Conservation (phyloP, 2,113 vertebrate genomes). For the Oriolus oriolus region DNA sequence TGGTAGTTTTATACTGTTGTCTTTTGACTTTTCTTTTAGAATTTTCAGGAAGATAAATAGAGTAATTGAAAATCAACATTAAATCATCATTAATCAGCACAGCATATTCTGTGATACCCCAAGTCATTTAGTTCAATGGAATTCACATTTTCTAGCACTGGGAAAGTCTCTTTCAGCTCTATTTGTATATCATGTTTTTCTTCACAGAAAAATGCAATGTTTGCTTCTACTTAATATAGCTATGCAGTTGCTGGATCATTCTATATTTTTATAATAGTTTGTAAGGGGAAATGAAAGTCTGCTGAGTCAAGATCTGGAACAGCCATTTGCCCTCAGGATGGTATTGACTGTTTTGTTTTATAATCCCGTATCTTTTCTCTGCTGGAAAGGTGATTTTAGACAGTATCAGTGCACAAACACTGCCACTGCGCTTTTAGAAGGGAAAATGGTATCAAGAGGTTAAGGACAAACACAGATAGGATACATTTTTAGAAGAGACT, state of each 20-base stretch:
- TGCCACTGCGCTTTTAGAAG: not conserved
- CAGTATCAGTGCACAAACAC: not conserved
- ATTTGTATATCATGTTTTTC: not conserved
- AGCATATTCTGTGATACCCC: not conserved
- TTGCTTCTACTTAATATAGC: not conserved
- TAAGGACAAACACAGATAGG: not conserved
- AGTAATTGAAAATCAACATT: not conserved
- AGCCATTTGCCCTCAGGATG: not conserved
- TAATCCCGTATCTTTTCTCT: not conserved
- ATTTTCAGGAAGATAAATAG: not conserved
- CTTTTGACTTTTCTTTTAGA: not conserved
- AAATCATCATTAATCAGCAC: not conserved
- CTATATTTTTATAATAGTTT: not conserved
- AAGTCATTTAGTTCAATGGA: not conserved
- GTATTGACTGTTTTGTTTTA: not conserved
- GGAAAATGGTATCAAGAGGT: not conserved
- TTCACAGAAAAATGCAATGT: not conserved
- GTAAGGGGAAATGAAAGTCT: not conserved
- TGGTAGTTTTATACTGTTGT: not conserved
- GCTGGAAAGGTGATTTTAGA: not conserved
- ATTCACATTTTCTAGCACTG: not conserved
- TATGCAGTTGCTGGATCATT: not conserved
- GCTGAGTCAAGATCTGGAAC: constrained; percentile 2
- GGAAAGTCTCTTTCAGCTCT: not conserved
- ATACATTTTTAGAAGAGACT: not conserved